Evolutionary conservation across 2,888 invertebrate species (phyloP).

Genomic region (Cryptocheilus praepositus): DNA sequence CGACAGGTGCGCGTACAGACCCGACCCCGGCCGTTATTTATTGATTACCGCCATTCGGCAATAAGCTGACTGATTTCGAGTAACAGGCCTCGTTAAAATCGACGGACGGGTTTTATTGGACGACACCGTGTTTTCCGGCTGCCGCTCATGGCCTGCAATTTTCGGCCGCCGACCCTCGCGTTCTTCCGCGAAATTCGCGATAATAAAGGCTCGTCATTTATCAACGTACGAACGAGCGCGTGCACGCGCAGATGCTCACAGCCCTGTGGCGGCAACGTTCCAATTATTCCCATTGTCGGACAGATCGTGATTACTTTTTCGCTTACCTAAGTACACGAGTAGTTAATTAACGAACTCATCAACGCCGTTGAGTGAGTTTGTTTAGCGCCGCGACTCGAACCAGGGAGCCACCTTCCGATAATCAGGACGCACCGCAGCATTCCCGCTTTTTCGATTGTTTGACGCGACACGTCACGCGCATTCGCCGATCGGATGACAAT

Average conservation of each 20-base stretch:
- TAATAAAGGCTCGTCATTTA: neutral
- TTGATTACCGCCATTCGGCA: constrained; percentile 3
- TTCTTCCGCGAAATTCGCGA: constrained; percentile 3
- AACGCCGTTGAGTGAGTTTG: too few species aligned
- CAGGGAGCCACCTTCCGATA: too few species aligned
- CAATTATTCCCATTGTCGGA: constrained; percentile 11
- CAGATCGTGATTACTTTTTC: constrained; percentile 11
- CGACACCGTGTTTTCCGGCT: neutral
- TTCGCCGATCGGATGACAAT: too few species aligned
- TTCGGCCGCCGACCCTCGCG: neutral
- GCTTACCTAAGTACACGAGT: constrained; percentile 7
- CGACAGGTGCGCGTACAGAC: neutral
- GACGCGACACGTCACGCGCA: too few species aligned
- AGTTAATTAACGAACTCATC: constrained; percentile 11
- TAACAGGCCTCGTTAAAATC: constrained; percentile 2
- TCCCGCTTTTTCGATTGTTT: too few species aligned
- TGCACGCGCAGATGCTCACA: neutral
- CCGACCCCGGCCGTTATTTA: neutral
- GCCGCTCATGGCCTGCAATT: neutral
- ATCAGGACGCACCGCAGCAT: too few species aligned
- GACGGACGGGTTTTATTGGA: neutral
- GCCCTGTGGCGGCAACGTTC: neutral
- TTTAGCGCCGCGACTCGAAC: too few species aligned
- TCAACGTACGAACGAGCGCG: neutral
- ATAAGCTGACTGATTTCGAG: constrained; percentile 10